Evolutionary conservation across 2,797 vertebrate genomes (phyloP), one percentile per base, ranked within the genome.

Genomic region (Manis pentadactyla): DNA sequence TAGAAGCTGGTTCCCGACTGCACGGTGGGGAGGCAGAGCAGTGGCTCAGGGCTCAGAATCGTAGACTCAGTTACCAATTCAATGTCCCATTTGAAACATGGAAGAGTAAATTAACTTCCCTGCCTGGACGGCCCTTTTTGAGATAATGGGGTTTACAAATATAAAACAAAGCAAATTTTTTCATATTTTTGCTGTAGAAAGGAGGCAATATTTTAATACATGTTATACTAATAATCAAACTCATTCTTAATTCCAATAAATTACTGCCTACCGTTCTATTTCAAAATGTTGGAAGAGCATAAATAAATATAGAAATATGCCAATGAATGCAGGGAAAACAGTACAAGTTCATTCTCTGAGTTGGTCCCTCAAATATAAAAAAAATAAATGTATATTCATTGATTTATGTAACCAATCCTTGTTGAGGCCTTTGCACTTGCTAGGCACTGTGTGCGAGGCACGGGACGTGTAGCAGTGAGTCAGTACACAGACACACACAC

Each of bases 181-280:
- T 85, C 18, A 78, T 27, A 73, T 31, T 85, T 73, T 46, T n/a
- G 57, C 31, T 66, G 19, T 8, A 89, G 51, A 92, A 81, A 96
- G 15, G 11, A 93, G 42, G 37, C 23, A 96, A 25, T 66, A 84
- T 85, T 95, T 92, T 84, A 94, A 55, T 73, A 81, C 1, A 37
- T 29, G 4, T 55, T 90, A 77, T 13, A 74, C 57, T 55, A 95
- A 85, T 81, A 64, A 94, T 92, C 49, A 64, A 84, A 34, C 71
- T 90, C 42, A 37, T 83, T 87, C n/a, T 83, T 78, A 93, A 85
- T 46, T 63, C 37, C 8, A 90, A 87, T 46, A 90, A 94, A 78
- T 61, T 5, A 59, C 7, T 53, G 73, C n/a, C 27, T 93, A 55
- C 87, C 91, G 93, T 91, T 66, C 29, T 73, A 66, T 61, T 71